Conservation (phyloP, 2,797 vertebrate species). For the Leptodactylus fallax region DNA sequence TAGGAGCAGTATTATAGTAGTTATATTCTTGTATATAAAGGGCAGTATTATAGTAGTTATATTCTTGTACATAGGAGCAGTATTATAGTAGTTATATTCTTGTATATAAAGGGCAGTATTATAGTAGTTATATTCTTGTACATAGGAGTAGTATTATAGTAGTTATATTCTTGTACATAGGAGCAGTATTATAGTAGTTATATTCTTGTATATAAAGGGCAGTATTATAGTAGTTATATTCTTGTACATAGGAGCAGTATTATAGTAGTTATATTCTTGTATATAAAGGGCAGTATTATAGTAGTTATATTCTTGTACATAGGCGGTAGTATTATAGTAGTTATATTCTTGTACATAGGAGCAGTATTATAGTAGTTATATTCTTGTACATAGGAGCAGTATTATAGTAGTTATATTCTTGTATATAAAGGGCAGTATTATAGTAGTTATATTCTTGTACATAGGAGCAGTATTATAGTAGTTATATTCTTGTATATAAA, state of each 20-base stretch:
- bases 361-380: background rate
- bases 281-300: background rate
- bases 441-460: conserved; percentile 9
- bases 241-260: background rate
- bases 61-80: background rate
- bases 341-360: background rate
- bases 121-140: conserved; percentile 7
- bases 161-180: conserved; percentile 2
- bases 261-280: conserved; percentile 13
- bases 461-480: background rate
- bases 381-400: background rate
- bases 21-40: no score
- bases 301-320: background rate
- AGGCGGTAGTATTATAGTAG: background rate
- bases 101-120: background rate
- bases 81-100: conserved; percentile 1
- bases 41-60: no score
- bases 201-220: background rate
- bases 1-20: no score
- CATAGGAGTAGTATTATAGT: conserved; percentile 5
- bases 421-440: background rate
- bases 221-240: conserved; percentile 4
- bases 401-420: conserved; percentile 11
- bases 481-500: no score
- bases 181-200: conserved; percentile 3